These are phyloP conservation scores for Andrena bicolor DNA, from an alignment of 2,888 invertebrate species.

Conservation along the genomic window DNA sequence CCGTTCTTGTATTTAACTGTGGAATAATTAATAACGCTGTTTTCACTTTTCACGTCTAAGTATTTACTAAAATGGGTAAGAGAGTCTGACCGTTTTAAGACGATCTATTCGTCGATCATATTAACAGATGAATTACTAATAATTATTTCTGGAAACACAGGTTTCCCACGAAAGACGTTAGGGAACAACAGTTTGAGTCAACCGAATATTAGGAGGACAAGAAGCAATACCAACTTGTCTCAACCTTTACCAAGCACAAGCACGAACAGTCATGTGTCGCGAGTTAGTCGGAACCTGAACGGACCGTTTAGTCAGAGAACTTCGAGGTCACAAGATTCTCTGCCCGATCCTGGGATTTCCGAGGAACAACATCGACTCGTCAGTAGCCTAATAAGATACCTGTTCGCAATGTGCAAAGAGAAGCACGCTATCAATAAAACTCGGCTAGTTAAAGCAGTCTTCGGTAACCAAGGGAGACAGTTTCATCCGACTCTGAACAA, in stretches of 20 bases:
- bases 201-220: neutral
- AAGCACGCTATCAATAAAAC: conserved; percentile 70
- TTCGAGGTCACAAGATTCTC: neutral
- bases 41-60: too few species aligned
- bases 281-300: neutral
- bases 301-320: neutral
- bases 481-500: conserved; percentile 68
- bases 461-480: conserved; percentile 64
- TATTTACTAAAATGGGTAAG: conserved; percentile 27
- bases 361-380: conserved; percentile 69
- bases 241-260: conserved; percentile 35
- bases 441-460: conserved; percentile 72
- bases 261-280: too few species aligned
- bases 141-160: neutral
- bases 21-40: neutral
- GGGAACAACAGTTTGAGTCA: neutral
- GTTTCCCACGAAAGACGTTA: neutral
- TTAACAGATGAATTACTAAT: neutral
- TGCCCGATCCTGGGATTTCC: neutral
- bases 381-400: conserved; percentile 72
- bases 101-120: neutral
- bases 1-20: neutral
- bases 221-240: neutral
- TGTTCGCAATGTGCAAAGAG: conserved; percentile 68
- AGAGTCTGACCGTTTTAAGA: neutral